phyloP scores from a whole-genome alignment of 2,797 vertebrate species.

The Garrulus glandarius region DNA sequence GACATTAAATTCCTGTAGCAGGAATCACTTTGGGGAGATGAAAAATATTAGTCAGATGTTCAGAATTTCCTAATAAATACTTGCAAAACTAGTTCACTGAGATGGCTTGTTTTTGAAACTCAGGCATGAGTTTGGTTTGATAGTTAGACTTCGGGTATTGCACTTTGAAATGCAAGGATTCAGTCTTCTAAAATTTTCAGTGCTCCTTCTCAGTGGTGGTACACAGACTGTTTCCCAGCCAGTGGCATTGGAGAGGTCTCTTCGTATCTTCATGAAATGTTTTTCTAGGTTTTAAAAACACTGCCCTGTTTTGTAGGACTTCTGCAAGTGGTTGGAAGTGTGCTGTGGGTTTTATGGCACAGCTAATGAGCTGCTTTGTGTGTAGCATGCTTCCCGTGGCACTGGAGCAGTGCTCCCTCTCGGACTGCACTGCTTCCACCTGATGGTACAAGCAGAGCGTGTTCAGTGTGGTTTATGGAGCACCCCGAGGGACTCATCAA shows the following conservation, averaged over 20 bases:
- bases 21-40: neutral
- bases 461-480: neutral
- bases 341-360: neutral
- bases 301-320: neutral
- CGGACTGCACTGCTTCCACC: rapidly evolving
- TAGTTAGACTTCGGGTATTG: neutral
- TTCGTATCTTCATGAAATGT: neutral
- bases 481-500: neutral
- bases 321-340: neutral
- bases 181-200: neutral
- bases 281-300: neutral
- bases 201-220: neutral
- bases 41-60: neutral
- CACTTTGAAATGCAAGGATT: neutral
- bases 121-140: neutral
- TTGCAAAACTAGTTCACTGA: neutral
- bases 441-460: neutral
- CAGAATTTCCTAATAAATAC: neutral
- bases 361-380: neutral
- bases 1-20: neutral
- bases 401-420: neutral
- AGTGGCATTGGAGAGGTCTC: neutral
- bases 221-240: neutral
- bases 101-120: neutral
- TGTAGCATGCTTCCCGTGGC: neutral